phyloP scores from a whole-genome alignment of 1,140 invertebrate species.

The Monochamus saltuarius region DNA sequence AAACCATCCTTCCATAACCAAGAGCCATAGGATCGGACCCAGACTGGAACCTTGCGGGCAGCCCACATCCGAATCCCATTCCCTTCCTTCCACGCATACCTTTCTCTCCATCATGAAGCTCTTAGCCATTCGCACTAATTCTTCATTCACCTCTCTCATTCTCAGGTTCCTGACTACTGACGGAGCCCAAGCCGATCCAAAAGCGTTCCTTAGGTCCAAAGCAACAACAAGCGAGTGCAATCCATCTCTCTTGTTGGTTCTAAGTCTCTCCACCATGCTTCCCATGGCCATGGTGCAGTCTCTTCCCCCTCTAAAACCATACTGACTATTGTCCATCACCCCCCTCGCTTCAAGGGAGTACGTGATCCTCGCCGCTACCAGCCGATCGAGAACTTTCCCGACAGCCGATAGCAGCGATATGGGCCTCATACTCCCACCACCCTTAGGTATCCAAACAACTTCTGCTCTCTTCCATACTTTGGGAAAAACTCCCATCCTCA shows the following conservation, averaged over 20 bases:
- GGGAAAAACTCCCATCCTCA: background rate
- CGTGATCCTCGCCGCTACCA: background rate
- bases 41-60: too few species aligned
- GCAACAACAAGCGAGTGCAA: too few species aligned
- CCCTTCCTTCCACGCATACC: too few species aligned
- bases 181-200: too few species aligned
- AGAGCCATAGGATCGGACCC: too few species aligned
- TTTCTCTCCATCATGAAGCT: too few species aligned
- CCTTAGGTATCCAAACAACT: conserved; percentile 2
- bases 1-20: background rate
- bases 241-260: too few species aligned
- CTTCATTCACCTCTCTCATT: too few species aligned
- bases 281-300: background rate
- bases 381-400: background rate
- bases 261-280: background rate
- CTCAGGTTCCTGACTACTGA: too few species aligned
- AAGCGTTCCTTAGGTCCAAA: too few species aligned
- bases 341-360: background rate
- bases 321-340: background rate
- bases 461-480: background rate
- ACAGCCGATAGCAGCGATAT: background rate
- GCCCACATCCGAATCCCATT: too few species aligned
- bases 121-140: too few species aligned
- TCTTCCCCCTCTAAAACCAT: background rate
- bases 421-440: background rate